phyloP scores from a whole-genome alignment of 2,888 invertebrate genomes.

The Dusona sp. region DNA sequence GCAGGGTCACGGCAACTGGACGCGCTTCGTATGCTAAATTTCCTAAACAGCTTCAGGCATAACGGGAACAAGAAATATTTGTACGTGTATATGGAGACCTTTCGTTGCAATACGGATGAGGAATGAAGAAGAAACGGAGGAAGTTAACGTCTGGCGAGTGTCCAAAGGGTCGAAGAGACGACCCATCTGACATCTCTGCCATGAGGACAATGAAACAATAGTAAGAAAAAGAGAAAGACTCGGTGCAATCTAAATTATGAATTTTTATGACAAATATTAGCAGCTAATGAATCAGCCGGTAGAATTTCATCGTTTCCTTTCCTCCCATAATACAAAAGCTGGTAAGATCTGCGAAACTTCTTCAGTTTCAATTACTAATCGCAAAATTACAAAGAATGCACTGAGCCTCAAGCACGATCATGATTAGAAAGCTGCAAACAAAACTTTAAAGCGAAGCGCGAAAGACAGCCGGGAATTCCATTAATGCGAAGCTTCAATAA shows the following conservation, averaged over 20 bases:
- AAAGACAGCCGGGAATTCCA: slow-evolving; percentile 54
- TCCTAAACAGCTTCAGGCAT: slow-evolving; percentile 53
- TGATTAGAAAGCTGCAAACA: slow-evolving; percentile 40
- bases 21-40: slow-evolving; percentile 64
- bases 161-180: slow-evolving; percentile 65
- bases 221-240: background rate
- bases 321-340: background rate
- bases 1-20: slow-evolving; percentile 33
- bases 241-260: slow-evolving; percentile 39
- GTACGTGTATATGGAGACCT: slow-evolving; percentile 12
- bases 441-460: slow-evolving; percentile 23
- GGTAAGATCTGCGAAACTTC: background rate
- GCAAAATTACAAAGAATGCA: background rate
- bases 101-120: slow-evolving; percentile 46
- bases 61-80: slow-evolving; percentile 36
- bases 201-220: slow-evolving; percentile 34
- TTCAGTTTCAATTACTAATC: slow-evolving; percentile 4
- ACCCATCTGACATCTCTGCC: slow-evolving; percentile 38
- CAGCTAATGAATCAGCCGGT: background rate
- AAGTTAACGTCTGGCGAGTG: slow-evolving; percentile 52
- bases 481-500: slow-evolving; percentile 50
- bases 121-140: slow-evolving; percentile 47
- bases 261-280: slow-evolving; percentile 24
- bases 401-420: background rate
- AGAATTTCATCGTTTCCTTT: background rate